Percentiles rank a stretch among this genome's conserved stretches.
Evolutionary conservation across 2,113 vertebrate species (phyloP).

Genomic region (Campylorhamphus procurvoides): DNA sequence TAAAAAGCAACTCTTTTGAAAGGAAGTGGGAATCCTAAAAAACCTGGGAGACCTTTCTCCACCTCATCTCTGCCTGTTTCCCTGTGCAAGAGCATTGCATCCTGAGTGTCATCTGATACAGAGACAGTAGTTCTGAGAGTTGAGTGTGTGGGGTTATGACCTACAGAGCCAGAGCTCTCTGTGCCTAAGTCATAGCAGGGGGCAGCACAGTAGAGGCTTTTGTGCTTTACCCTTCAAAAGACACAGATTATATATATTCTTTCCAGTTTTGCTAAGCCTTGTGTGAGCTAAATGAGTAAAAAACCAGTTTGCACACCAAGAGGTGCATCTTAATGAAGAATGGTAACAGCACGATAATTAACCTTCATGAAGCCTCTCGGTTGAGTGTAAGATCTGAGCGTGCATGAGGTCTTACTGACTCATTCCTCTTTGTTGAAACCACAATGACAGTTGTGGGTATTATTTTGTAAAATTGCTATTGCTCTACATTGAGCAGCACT

Average conservation of each 20-base stretch:
- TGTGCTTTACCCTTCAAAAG: neutral
- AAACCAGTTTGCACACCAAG: neutral
- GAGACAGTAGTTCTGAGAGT: neutral
- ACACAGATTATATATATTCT: neutral
- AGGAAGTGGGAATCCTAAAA: neutral
- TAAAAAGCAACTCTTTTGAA: neutral
- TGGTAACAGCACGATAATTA: constrained; percentile 8
- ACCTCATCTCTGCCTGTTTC: neutral
- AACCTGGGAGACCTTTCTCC: neutral
- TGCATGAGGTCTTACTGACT: constrained; percentile 16
- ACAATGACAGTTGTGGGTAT: neutral
- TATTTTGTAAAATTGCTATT: constrained; percentile 43
- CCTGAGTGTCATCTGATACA: neutral
- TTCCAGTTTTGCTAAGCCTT: neutral
- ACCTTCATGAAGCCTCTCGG: neutral
- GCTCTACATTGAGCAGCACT: neutral
- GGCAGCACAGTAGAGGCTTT: neutral
- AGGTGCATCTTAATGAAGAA: neutral
- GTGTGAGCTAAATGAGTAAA: neutral
- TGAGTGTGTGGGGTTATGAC: neutral
- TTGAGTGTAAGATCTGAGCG: neutral
- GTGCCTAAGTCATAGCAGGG: neutral
- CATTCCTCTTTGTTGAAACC: neutral
- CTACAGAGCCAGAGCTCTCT: neutral
- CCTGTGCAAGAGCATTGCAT: neutral